Conservation (phyloP, 30 jellyfish, hydroid and myxozoan genomes). For the Chironex yamaguchii region DNA sequence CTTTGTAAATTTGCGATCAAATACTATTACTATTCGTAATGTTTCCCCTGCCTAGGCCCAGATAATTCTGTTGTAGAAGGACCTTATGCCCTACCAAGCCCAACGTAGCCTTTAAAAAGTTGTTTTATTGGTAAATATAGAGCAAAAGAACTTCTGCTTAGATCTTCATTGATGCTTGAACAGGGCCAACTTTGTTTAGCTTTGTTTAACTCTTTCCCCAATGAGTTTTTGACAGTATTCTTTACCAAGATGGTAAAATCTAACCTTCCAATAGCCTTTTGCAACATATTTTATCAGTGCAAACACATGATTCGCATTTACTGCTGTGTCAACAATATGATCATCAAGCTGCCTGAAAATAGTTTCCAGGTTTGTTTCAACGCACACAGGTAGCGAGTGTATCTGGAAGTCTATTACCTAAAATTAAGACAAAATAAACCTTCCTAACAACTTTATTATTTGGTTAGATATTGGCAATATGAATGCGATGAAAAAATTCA, state of each 20-base stretch:
- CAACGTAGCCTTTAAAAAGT: too few relatives aligned
- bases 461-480: not conserved
- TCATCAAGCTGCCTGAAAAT: slow-evolving; percentile 41
- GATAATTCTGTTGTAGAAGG: too few relatives aligned
- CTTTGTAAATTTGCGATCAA: too few relatives aligned
- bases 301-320: too few relatives aligned
- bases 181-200: slow-evolving; percentile 67
- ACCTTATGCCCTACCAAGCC: too few relatives aligned
- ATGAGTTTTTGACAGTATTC: slow-evolving; percentile 6
- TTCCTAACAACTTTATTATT: too few relatives aligned
- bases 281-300: slow-evolving; percentile 31
- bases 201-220: slow-evolving; percentile 42
- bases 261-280: slow-evolving; percentile 56
- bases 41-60: too few relatives aligned
- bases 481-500: too few relatives aligned
- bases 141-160: too few relatives aligned
- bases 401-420: slow-evolving; percentile 16
- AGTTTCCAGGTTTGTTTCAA: slow-evolving; percentile 2
- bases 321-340: slow-evolving; percentile 61
- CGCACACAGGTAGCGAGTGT: slow-evolving; percentile 53
- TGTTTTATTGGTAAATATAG: too few relatives aligned
- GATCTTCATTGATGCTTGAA: slow-evolving; percentile 75
- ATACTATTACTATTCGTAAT: too few relatives aligned
- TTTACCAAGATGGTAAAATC: slow-evolving; percentile 63
- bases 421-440: too few relatives aligned